Percentiles rank a stretch among this genome's conserved stretches.
phyloP scores from a whole-genome alignment of 2,113 vertebrate species.

The Phylloscopus whistleri region DNA sequence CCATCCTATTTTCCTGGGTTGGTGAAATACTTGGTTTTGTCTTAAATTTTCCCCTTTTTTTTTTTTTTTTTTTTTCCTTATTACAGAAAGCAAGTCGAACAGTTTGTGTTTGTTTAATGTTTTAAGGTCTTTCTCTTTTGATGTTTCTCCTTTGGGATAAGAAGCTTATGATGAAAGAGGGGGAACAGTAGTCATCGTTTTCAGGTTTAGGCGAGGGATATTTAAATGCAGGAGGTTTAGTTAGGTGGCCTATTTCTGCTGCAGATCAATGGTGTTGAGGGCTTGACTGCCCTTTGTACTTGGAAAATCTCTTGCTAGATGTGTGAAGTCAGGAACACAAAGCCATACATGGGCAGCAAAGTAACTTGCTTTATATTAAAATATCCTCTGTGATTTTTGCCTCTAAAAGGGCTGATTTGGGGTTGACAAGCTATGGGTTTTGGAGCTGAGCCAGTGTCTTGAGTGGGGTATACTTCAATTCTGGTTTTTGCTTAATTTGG shows the following conservation, averaged over 20 bases:
- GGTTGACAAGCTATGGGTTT: not conserved
- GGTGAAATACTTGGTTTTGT: slow-evolving; percentile 51
- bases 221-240: slow-evolving; percentile 33
- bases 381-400: not conserved
- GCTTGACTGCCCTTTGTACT: slow-evolving; percentile 14
- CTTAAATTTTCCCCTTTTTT: slow-evolving; percentile 45
- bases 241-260: slow-evolving; percentile 42
- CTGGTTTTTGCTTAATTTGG: not conserved
- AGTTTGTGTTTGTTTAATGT: slow-evolving; percentile 48
- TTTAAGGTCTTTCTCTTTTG: slow-evolving; percentile 41
- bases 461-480: not conserved
- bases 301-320: slow-evolving; percentile 5
- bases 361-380: not conserved
- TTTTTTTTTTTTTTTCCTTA: not conserved
- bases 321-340: not conserved
- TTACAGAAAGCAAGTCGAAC: not conserved
- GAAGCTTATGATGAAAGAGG: slow-evolving; percentile 34
- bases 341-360: not conserved
- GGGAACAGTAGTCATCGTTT: not conserved
- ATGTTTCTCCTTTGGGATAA: slow-evolving; percentile 51
- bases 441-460: not conserved
- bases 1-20: slow-evolving; percentile 27
- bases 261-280: slow-evolving; percentile 13
- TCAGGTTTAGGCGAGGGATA: slow-evolving; percentile 16
- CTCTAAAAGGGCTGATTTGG: not conserved